Percentiles rank a stretch among this genome's conserved stretches.
Conservation (phyloP, 2,113 vertebrate genomes). For the Candoia aspera region DNA sequence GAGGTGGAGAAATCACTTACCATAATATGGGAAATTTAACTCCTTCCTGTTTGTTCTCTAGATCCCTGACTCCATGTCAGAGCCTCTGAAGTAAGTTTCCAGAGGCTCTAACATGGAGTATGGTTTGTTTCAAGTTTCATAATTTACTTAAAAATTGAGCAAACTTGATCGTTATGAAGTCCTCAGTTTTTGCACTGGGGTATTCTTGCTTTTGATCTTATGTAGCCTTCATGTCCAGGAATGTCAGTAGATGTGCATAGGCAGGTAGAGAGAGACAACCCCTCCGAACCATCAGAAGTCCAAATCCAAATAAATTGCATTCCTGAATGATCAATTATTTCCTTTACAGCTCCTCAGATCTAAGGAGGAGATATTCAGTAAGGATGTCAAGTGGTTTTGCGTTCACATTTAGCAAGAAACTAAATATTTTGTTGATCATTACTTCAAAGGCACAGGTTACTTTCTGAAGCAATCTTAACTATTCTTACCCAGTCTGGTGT, state of each 20-base stretch:
- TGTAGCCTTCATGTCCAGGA: background rate
- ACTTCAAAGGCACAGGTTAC: background rate
- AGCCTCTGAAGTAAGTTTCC: background rate
- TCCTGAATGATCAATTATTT: background rate
- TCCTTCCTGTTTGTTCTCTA: background rate
- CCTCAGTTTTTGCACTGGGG: background rate
- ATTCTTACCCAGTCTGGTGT: background rate
- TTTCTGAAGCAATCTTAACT: background rate
- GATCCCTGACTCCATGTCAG: background rate
- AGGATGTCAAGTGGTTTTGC: background rate
- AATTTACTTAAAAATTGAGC: background rate
- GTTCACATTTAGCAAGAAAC: background rate
- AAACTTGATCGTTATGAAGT: background rate
- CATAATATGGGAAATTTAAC: background rate
- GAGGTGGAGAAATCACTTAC: background rate
- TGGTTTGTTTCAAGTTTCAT: background rate
- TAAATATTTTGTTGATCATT: background rate
- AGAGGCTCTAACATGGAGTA: background rate
- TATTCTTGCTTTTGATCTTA: background rate
- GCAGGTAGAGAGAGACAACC: background rate
- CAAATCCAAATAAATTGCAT: background rate
- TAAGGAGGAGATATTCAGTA: background rate
- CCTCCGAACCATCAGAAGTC: background rate
- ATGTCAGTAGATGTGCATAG: background rate
- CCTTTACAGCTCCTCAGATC: background rate